Evolutionary conservation across 2,113 vertebrate genomes (phyloP), one percentile per base, ranked within the genome.

Genomic region (Canis aureus): DNA sequence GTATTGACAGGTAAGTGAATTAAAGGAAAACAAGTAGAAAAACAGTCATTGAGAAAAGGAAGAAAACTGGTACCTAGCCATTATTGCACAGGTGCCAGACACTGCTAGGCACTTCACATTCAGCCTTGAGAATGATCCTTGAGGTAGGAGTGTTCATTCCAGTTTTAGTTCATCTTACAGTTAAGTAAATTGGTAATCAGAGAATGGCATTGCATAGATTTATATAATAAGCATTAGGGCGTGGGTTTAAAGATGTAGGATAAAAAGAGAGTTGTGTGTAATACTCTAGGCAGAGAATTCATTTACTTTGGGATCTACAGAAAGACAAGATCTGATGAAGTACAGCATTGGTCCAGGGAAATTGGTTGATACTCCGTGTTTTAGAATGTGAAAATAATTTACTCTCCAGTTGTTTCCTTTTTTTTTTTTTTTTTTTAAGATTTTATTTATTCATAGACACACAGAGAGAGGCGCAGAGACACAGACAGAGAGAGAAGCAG

Each of bases 371-470:
- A 27, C 8, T 83, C 86, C 25, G 32, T 89, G 49, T 73, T 93
- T 89, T 89, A 89, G 53, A 94, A 87, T 88, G 73, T 85, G 78
- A 89, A 87, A 93, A 51, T 53, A 93, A 92, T 83, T 88, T 91
- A 53, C 93, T 92, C 87, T 83, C 51, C 59, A 66, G 53, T 94
- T 27, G 1, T 53, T 95, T 96, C 82, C 43, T 43, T 43, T 43
- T 43, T 43, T 43, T 38, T 43, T 43, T 43, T 38, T 38, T 43
- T 43, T 43, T 43, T 43, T 43, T 0, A 43, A 43, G 43, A 43
- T 43, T 43, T 43, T 43, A 43, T 43, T 43, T 43, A 43, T 43
- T 43, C 43, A 43, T 43, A 43, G 43, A 43, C 43, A 43, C 43
- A 43, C 43, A 43, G 43, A 43, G 43, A 43, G 43, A 43, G 43